Evolutionary conservation across 2,797 vertebrate genomes (phyloP), one percentile per base, ranked within the genome.

Genomic region (Adelosebastes latens): DNA sequence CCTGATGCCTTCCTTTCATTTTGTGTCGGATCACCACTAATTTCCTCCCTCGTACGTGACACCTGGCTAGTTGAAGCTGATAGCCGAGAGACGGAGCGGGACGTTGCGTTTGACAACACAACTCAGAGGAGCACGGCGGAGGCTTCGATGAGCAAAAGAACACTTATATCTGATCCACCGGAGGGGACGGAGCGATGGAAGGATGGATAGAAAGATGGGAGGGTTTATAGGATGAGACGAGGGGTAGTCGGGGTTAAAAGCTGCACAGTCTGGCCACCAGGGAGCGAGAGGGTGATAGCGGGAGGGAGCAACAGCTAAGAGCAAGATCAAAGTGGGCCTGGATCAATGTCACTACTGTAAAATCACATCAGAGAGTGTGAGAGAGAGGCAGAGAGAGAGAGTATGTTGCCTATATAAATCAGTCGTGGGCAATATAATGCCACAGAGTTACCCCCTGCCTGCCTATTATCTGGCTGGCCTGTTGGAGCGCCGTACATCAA

Each of bases 281-380:
- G 87, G 94, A 92, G 88, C n/a, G 64, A 72, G 75, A 56, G 76
- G 66, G 81, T 71, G 84, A 80, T 72, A 75, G 87, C 56, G 42
- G 79, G 86, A 69, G 88, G 80, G 86, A 86, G 89, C 87, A 90
- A 89, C 86, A 91, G 90, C 89, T 91, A 87, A 93, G 89, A 93
- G 90, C 84, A 75, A 90, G 93, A 94, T 93, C 93, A 95, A 93
- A 94, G 91, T 82, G 85, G 88, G 81, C 85, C 79, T 56, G 88
- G 93, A 94, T 94, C 94, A 93, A 93, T 94, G 94, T 93, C 92
- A 87, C 90, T 79, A 88, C 88, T 88, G 87, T 93, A 92, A 88
- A 93, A 90, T 89, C 90, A 90, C 88, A 91, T 89, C 87, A 89
- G 83, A 85, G 85, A 85, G 90, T 71, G 89, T 79, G 88, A 29